Evolutionary conservation across 2,797 vertebrate genomes (phyloP).

Genomic region (Ibycter americanus): DNA sequence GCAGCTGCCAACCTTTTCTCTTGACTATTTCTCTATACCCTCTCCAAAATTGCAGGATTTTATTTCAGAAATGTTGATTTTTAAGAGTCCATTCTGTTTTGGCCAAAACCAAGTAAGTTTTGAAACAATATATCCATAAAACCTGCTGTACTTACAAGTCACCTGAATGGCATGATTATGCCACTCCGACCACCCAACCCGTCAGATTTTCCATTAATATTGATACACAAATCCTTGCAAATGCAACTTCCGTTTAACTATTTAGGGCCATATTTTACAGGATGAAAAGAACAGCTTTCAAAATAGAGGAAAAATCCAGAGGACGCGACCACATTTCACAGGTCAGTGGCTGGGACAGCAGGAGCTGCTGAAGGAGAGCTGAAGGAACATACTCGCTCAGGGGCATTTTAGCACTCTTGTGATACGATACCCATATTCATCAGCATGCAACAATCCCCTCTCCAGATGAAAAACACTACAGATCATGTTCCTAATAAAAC

Average conservation of each 20-base stretch:
- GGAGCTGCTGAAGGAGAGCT: conserved; percentile 50
- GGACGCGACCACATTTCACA: conserved; percentile 49
- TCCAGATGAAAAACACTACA: conserved; percentile 60
- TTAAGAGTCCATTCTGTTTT: neutral
- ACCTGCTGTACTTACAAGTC: neutral
- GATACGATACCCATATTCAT: conserved; percentile 59
- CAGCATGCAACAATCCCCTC: conserved; percentile 53
- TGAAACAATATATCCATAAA: neutral
- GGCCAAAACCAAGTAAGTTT: neutral
- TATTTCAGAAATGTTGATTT: neutral
- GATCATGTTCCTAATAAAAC: conserved; percentile 69
- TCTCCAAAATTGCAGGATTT: neutral
- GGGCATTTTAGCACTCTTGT: conserved; percentile 69
- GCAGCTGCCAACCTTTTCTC: neutral
- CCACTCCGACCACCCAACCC: neutral
- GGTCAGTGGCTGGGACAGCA: conserved; percentile 50
- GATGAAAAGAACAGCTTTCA: conserved; percentile 48
- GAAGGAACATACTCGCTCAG: conserved; percentile 45
- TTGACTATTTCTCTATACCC: neutral
- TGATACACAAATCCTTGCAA: conserved; percentile 1
- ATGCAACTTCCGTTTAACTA: conserved; percentile 12
- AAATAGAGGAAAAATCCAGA: conserved; percentile 42
- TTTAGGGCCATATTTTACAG: neutral
- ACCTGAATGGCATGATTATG: neutral
- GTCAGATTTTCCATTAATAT: neutral